Conservation (phyloP, 2,113 vertebrate species). For the Jacana jacana region DNA sequence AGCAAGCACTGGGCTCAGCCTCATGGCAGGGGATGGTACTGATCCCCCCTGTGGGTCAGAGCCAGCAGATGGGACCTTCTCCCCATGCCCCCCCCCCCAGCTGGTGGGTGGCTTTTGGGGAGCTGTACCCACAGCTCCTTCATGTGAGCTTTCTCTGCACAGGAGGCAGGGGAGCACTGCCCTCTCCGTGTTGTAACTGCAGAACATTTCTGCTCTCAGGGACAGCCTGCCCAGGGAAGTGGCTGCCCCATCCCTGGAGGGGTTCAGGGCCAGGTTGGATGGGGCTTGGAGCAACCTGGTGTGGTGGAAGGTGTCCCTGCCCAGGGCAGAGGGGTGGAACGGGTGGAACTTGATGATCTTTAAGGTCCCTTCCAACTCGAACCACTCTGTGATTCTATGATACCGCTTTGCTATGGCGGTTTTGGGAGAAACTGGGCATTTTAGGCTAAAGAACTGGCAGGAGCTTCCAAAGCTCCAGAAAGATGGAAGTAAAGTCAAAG, state of each 20-base stretch:
- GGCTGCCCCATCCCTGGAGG: too few species aligned
- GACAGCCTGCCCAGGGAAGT: too few species aligned
- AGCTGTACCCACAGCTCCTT: not conserved
- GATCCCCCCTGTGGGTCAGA: fast-evolving
- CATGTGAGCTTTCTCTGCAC: not conserved
- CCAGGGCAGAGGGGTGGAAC: too few species aligned
- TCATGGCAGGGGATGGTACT: fast-evolving
- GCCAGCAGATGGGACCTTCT: not conserved
- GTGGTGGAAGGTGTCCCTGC: too few species aligned
- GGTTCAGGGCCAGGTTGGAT: too few species aligned
- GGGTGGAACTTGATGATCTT: too few species aligned
- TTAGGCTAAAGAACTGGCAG: not conserved
- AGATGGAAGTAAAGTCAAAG: conserved; percentile 48
- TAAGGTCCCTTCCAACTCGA: too few species aligned
- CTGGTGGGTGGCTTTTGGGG: not conserved
- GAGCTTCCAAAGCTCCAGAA: not conserved
- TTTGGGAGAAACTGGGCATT: not conserved
- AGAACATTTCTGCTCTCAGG: not conserved
- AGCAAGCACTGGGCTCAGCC: not conserved
- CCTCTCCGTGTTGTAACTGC: fast-evolving
- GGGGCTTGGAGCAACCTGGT: too few species aligned
- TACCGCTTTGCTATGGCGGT: fast-evolving
- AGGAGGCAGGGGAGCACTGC: not conserved
- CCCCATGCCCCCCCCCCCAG: not conserved
- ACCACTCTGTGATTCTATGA: too few species aligned